These are phyloP conservation scores for Drosophila subobscura DNA, from an alignment of 1,140 invertebrate species.

Conservation along the genomic window DNA sequence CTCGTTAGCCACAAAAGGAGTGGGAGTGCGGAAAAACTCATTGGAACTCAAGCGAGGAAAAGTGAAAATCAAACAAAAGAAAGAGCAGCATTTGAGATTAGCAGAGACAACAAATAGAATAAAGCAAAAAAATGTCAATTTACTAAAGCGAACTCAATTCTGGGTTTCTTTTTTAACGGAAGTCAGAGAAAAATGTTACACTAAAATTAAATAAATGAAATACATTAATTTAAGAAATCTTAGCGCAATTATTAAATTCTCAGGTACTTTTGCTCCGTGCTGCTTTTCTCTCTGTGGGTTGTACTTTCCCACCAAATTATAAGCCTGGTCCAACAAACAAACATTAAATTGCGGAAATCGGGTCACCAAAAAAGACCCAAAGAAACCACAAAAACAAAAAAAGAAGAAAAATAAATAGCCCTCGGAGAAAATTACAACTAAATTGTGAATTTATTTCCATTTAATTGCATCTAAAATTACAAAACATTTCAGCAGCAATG, in stretches of 20 bases:
- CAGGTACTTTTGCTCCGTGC: slow-evolving; percentile 13
- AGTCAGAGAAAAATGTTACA: too few species aligned
- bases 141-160: slow-evolving; percentile 41
- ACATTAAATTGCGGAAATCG: slow-evolving; percentile 81
- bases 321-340: slow-evolving; percentile 74
- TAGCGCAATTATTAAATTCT: background rate
- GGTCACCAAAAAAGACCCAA: slow-evolving; percentile 62
- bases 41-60: slow-evolving; percentile 36
- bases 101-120: slow-evolving; percentile 44
- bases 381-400: slow-evolving; percentile 32
- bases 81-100: slow-evolving; percentile 1
- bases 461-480: slow-evolving; percentile 79
- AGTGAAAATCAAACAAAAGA: slow-evolving; percentile 51
- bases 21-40: slow-evolving; percentile 11
- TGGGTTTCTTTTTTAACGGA: background rate
- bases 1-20: too few species aligned
- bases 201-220: too few species aligned
- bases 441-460: slow-evolving; percentile 81
- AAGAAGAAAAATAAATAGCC: slow-evolving; percentile 40
- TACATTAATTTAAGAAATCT: too few species aligned
- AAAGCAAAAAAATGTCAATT: slow-evolving; percentile 30
- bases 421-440: slow-evolving; percentile 61
- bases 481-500: slow-evolving; percentile 50
- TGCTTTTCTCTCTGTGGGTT: slow-evolving; percentile 13
- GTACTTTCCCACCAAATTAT: slow-evolving; percentile 71